phyloP scores from a whole-genome alignment of 2,888 invertebrate species.

The Philopedon plagiatum region DNA sequence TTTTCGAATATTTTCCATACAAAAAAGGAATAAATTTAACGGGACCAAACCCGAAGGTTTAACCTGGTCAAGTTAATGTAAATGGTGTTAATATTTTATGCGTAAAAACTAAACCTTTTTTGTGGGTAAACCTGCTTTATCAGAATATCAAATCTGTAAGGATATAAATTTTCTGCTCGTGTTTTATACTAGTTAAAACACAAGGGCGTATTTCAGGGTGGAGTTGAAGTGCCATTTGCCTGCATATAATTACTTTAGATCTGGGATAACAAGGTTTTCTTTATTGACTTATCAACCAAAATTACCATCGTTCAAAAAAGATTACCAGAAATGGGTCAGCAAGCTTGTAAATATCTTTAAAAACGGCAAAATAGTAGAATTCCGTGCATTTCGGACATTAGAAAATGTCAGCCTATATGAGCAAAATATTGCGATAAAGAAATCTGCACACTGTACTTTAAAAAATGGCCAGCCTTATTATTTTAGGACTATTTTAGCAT shows the following conservation, averaged over 20 bases:
- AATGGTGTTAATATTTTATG: constrained; percentile 41
- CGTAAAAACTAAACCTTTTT: constrained; percentile 38
- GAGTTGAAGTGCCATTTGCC: constrained; percentile 31
- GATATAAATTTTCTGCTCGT: constrained; percentile 38
- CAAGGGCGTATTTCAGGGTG: constrained; percentile 22
- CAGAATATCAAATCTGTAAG: constrained; percentile 40
- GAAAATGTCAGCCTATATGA: constrained; percentile 3
- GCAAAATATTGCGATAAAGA: background rate
- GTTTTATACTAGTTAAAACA: constrained; percentile 40
- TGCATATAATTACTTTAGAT: constrained; percentile 36
- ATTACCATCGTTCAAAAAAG: constrained; percentile 27
- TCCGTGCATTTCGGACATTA: constrained; percentile 22
- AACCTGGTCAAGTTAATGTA: constrained; percentile 36
- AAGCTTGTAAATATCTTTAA: constrained; percentile 16
- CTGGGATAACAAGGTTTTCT: constrained; percentile 20
- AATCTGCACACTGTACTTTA: background rate
- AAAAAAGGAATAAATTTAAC: constrained; percentile 29
- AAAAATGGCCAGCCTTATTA: background rate
- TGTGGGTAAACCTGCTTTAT: constrained; percentile 21
- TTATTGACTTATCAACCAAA: constrained; percentile 41
- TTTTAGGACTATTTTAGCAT: too few species aligned
- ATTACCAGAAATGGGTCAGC: constrained; percentile 26
- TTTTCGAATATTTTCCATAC: constrained; percentile 1
- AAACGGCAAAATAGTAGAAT: constrained; percentile 16
- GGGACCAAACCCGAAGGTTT: constrained; percentile 27